Evolutionary conservation across 2,113 vertebrate genomes (phyloP).

Genomic region (Glaucomys volans): DNA sequence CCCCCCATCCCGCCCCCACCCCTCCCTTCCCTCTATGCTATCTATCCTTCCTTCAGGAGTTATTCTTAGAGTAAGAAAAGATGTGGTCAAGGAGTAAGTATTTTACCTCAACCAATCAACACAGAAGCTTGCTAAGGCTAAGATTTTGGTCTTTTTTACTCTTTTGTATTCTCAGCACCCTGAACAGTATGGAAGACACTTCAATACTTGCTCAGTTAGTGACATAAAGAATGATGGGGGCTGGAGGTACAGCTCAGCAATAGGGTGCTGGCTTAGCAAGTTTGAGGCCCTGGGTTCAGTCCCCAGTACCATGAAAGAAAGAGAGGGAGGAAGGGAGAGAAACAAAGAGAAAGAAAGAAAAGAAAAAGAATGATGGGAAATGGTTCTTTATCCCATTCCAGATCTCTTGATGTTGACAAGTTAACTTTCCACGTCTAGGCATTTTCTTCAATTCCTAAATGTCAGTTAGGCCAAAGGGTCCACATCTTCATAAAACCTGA

Average conservation of each 20-base stretch:
- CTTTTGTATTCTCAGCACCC: background rate
- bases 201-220: background rate
- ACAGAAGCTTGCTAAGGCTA: background rate
- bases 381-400: background rate
- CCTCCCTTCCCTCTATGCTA: too few relatives aligned
- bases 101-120: background rate
- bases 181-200: background rate
- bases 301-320: background rate
- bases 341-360: background rate
- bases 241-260: too few relatives aligned
- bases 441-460: background rate
- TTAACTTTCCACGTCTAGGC: background rate
- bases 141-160: background rate
- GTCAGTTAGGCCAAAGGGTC: background rate
- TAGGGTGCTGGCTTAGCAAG: background rate
- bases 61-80: conserved; percentile 23
- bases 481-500: background rate
- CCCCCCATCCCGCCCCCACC: too few relatives aligned
- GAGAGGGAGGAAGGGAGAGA: background rate
- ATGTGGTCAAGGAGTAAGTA: background rate
- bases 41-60: too few relatives aligned
- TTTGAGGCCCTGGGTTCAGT: too few relatives aligned
- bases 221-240: background rate
- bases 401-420: background rate
- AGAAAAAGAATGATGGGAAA: background rate